Conservation (phyloP, 2,113 vertebrate genomes). For the Phalacrocorax brasilianus region DNA sequence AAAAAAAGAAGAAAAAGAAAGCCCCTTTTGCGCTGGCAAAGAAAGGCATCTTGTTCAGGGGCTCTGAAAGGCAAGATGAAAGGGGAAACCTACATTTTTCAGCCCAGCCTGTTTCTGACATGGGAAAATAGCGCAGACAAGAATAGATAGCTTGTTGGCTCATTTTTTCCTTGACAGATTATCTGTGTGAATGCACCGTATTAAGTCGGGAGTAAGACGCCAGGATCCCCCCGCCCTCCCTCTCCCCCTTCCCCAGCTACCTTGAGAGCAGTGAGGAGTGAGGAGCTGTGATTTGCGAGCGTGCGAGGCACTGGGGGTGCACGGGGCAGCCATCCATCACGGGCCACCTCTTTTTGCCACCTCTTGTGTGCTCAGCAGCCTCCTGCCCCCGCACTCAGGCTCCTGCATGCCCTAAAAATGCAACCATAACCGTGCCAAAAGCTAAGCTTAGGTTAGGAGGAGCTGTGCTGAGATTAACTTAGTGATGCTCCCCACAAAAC, state of each 20-base stretch:
- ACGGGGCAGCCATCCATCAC: not conserved
- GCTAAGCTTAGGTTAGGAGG: not conserved
- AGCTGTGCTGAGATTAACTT: not conserved
- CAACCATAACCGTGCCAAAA: not conserved
- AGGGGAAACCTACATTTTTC: constrained; percentile 76
- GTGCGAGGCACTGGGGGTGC: not conserved
- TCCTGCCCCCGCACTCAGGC: not conserved
- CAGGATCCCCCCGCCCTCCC: not conserved
- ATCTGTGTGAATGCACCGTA: constrained; percentile 68
- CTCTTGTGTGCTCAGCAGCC: not conserved
- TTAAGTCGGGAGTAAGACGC: constrained; percentile 52
- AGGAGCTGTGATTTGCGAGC: constrained; percentile 21
- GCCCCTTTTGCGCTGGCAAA: constrained; percentile 64
- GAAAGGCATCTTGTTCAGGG: constrained; percentile 78
- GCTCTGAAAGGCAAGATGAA: constrained; percentile 74
- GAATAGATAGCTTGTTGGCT: constrained; percentile 77
- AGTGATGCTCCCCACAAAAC: not conserved
- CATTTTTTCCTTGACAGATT: constrained; percentile 74
- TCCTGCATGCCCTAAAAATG: constrained; percentile 4
- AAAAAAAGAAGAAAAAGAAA: not conserved
- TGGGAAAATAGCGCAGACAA: constrained; percentile 79
- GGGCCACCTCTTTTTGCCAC: not conserved
- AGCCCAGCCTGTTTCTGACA: constrained; percentile 74
- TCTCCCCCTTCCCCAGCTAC: constrained; percentile 23
- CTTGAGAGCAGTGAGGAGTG: constrained; percentile 29